A percentile compares a stretch with the other conserved stretches of the same genome.
phyloP scores from a whole-genome alignment of 2,113 vertebrate genomes.

The Zonotrichia leucophrys region DNA sequence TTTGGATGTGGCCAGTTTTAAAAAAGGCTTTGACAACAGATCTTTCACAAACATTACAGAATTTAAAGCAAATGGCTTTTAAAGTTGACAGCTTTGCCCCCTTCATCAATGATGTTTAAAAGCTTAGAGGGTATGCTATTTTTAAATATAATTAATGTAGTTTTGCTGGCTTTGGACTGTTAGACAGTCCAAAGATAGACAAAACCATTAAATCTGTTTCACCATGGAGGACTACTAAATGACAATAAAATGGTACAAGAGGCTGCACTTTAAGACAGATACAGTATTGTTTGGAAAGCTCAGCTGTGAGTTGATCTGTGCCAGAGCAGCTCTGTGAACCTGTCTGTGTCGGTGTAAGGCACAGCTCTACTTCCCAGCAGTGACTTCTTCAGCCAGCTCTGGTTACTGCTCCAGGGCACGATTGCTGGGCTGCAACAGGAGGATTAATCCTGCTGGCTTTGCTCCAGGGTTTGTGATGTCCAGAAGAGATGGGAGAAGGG shows the following conservation, averaged over 20 bases:
- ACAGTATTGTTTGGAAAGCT: background rate
- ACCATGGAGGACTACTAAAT: background rate
- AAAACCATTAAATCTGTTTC: background rate
- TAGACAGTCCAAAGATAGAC: background rate
- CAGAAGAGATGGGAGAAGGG: background rate
- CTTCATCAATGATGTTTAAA: background rate
- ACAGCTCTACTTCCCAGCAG: background rate
- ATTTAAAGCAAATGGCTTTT: background rate
- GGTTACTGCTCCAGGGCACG: rapidly evolving
- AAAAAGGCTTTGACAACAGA: background rate
- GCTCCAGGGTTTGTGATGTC: background rate
- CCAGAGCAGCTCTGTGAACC: background rate
- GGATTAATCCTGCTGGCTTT: background rate
- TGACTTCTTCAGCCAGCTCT: background rate
- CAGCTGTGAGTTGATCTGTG: background rate
- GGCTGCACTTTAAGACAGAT: background rate
- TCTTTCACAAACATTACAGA: background rate
- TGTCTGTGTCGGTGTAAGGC: background rate
- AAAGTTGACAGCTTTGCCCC: background rate
- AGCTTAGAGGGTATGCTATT: background rate
- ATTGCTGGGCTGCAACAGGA: background rate
- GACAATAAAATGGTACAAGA: background rate
- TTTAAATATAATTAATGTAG: background rate
- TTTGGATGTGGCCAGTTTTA: background rate
- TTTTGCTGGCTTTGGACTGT: background rate